Base-by-base conservation (phyloP, 2,113 vertebrate genomes). In the Aplodontia rufa region DNA sequence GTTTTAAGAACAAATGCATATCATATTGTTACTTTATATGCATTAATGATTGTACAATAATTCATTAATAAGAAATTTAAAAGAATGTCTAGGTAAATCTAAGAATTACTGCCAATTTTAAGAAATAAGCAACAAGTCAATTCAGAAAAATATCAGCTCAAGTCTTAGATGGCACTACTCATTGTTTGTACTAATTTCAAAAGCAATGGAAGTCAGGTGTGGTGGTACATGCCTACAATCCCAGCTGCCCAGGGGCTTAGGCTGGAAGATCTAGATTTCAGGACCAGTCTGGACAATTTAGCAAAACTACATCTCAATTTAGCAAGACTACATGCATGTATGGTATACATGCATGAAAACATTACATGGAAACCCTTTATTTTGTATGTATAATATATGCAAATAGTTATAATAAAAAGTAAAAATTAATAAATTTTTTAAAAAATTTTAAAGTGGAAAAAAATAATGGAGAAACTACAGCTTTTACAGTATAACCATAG, bases 141-240 rank as follows among this genome's bases (percentile, higher is more conserved):
- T 51, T 94, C 26, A 92, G 37, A 32, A 78, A 91, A 55, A 89
- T 81, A 30, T 51, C 37, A 49, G 1, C 40, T 3, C 40, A 85
- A 51, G 9, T 32, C 13, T 58, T 78, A 3, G 3, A 24, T 68
- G 51, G 3, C 13, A 30, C 2, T 69, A 55, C 32, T 89, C n/a
- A 84, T 12, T n/a, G 32, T n/a, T 32, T 93, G 40, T 87, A 78
- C 55, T 64, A 45, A 75, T 83, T 95, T 88, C 5, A 69, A 93
- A 78, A 66, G 17, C 40, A 79, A 83, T 2, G 14, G 32, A 85
- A 68, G 32, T 35, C 35, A 68, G 64, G 32, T 68, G 64, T 68
- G 35, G 35, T n/a, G 64, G 35, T n/a, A 6, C 35, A n/a, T 17
- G 16, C 5, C 64, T n/a, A 17, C n/a, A 35, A 68, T 68, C 14